Conservation (phyloP, 1,140 invertebrate species). For the Oryzaephilus surinamensis region DNA sequence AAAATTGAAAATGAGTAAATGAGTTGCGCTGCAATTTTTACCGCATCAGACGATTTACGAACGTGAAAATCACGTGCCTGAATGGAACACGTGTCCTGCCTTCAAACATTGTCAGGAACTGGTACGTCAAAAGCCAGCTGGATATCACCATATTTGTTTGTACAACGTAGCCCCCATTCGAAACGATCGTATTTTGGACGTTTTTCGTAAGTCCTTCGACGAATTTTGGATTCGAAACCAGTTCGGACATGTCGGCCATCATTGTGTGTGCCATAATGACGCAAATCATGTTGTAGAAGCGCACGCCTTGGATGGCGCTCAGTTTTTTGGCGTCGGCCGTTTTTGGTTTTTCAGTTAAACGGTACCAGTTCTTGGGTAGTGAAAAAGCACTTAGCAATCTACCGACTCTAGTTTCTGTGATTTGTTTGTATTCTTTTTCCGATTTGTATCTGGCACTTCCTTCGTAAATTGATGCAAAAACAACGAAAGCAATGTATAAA, state of each 20-base stretch:
- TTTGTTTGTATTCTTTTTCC: too few relatives aligned
- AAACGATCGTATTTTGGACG: constrained; percentile 34
- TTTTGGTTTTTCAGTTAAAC: constrained; percentile 18
- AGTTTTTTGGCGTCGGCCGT: constrained; percentile 2
- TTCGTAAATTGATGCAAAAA: too few relatives aligned
- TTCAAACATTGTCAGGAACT: neutral
- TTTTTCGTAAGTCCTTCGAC: constrained; percentile 1
- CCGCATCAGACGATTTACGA: constrained; percentile 4
- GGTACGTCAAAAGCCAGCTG: constrained; percentile 13
- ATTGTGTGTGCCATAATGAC: constrained; percentile 6
- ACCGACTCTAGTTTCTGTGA: too few relatives aligned
- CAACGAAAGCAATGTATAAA: too few relatives aligned
- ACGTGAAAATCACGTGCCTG: neutral
- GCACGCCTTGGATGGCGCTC: constrained; percentile 13
- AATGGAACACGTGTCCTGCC: neutral
- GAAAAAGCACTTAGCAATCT: constrained; percentile 22
- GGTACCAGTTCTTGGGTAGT: constrained; percentile 30
- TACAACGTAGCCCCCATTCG: constrained; percentile 40
- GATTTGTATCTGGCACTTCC: too few relatives aligned
- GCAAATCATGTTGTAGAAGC: constrained; percentile 15
- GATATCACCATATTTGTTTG: constrained; percentile 46
- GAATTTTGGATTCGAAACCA: constrained; percentile 1
- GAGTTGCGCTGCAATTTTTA: neutral
- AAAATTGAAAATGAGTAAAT: too few relatives aligned
- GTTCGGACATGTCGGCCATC: neutral